phyloP scores from a whole-genome alignment of 2,113 vertebrate species.

The Neogobius melanostomus region DNA sequence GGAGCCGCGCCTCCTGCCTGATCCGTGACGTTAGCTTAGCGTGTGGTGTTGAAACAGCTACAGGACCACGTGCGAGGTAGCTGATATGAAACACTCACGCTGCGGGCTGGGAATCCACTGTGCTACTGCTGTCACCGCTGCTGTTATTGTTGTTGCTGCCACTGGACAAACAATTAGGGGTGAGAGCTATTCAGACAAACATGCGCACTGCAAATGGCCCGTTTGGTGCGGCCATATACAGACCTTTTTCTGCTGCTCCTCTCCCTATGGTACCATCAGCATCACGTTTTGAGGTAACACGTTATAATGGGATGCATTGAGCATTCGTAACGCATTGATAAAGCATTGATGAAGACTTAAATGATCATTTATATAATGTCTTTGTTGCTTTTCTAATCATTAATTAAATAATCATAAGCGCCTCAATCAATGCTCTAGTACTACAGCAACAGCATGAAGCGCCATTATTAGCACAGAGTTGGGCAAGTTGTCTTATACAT shows the following conservation, averaged over 20 bases:
- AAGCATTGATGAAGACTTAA: too few relatives aligned
- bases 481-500: too few relatives aligned
- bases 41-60: conserved; percentile 8
- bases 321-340: too few relatives aligned
- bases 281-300: background rate
- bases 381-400: too few relatives aligned
- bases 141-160: conserved; percentile 17
- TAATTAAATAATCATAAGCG: too few relatives aligned
- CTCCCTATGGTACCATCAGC: conserved; percentile 22
- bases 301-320: too few relatives aligned
- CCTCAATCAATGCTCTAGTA: too few relatives aligned
- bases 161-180: conserved; percentile 22
- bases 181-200: conserved; percentile 9
- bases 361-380: too few relatives aligned
- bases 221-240: conserved; percentile 18
- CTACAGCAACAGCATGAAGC: too few relatives aligned
- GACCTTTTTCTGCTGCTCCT: conserved; percentile 23
- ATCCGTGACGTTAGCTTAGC: conserved; percentile 19
- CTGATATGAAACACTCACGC: conserved; percentile 20
- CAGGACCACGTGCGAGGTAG: conserved; percentile 15
- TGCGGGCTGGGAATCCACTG: conserved; percentile 16
- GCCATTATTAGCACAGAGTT: too few relatives aligned
- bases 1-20: conserved; percentile 29
- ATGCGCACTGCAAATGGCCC: conserved; percentile 23
- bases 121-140: conserved; percentile 24